These are phyloP conservation scores for Brenthis daphne DNA, from an alignment of 2,888 invertebrate genomes.

Conservation along the genomic window DNA sequence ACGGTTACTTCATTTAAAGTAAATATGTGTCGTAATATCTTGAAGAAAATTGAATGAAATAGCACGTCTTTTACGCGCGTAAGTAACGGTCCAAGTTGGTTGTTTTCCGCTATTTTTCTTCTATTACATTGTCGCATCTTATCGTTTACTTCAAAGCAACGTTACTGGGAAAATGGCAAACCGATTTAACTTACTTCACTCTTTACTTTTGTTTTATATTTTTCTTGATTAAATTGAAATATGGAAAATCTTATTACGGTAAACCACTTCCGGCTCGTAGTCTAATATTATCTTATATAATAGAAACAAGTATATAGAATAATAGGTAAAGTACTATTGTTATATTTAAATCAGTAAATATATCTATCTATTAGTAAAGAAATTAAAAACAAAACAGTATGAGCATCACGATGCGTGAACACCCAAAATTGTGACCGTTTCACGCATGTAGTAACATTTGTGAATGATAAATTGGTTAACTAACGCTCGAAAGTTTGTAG, in stretches of 20 bases:
- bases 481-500: slow-evolving; percentile 36
- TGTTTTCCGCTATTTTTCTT: slow-evolving; percentile 32
- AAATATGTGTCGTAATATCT: slow-evolving; percentile 19
- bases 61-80: slow-evolving; percentile 27
- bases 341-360: too few relatives aligned
- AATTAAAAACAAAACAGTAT: too few relatives aligned
- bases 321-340: too few relatives aligned
- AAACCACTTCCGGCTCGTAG: too few relatives aligned
- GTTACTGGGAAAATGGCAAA: slow-evolving; percentile 5
- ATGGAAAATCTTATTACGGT: too few relatives aligned
- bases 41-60: slow-evolving; percentile 35
- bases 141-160: slow-evolving; percentile 19
- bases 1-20: slow-evolving; percentile 10
- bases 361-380: too few relatives aligned
- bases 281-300: too few relatives aligned
- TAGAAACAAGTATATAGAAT: too few relatives aligned
- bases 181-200: slow-evolving; percentile 1
- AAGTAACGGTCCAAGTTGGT: slow-evolving; percentile 30
- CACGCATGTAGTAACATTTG: slow-evolving; percentile 19
- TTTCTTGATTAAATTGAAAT: too few relatives aligned
- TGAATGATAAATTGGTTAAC: slow-evolving; percentile 32
- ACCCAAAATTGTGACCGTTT: slow-evolving; percentile 26
- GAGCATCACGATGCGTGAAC: too few relatives aligned
- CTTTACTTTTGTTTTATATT: background rate
- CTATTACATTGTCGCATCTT: slow-evolving; percentile 25